Evolutionary conservation across 2,797 vertebrate genomes (phyloP), one percentile per base, ranked within the genome.

Genomic region (Oryzias dopingdopingensis): DNA sequence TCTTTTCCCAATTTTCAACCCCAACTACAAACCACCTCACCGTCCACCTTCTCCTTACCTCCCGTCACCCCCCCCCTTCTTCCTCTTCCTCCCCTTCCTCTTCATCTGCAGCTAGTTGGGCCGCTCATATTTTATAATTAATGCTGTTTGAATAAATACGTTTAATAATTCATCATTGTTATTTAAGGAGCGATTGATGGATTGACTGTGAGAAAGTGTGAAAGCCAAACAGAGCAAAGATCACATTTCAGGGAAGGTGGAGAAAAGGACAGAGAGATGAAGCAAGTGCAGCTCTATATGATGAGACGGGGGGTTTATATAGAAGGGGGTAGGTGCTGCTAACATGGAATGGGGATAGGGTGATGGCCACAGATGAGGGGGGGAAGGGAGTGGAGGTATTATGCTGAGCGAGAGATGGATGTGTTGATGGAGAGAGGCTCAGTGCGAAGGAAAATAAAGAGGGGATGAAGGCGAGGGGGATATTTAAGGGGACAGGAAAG

Each of bases 141-240:
- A 89, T 88, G 78, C 57, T 59, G 80, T 85, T 90, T 90, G 86
- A 88, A 90, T 89, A 90, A 89, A 89, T 87, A 82, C 32, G 49
- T 58, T 85, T 74, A 90, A 91, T 89, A 85, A 90, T 89, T 90
- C 64, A 88, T 85, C 14, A 8, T 50, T 67, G 76, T 83, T 88
- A 87, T 86, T 89, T 85, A 87, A 80, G 74, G 57, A 63, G 67
- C 60, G 75, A 79, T 69, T 76, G 76, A 79, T 46, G 71, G 72
- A 73, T 75, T 49, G 76, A 76, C 72, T 57, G 56, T 42, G 56
- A 68, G 61, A 73, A 65, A 78, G 79, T 61, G 67, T 23, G 4
- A 43, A 59, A 56, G 74, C 76, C 66, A 70, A 63, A 57, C 42
- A 17, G 65, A 75, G 63, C 50, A 72, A 68, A 76, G 74, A 71